These are phyloP conservation scores for Pituophis catenifer DNA, from an alignment of 2,113 vertebrate species.

Conservation along the genomic window DNA sequence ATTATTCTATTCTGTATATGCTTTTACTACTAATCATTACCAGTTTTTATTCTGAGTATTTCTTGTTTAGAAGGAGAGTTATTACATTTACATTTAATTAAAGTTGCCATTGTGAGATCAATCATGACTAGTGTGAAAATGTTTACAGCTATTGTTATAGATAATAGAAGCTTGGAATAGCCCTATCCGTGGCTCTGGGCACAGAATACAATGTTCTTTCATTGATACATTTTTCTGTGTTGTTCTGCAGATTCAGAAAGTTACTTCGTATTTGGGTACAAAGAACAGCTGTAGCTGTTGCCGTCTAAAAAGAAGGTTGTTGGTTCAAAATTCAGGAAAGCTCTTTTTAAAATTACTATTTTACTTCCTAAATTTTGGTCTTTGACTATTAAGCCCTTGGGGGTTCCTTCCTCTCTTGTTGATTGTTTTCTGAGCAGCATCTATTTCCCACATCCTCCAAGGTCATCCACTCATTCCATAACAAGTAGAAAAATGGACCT, in stretches of 20 bases:
- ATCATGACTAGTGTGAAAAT: constrained; percentile 11
- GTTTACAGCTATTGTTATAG: constrained; percentile 27
- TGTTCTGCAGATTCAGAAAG: constrained; percentile 13
- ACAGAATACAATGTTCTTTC: not conserved
- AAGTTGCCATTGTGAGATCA: constrained; percentile 3
- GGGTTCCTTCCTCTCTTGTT: not conserved
- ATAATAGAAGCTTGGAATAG: not conserved
- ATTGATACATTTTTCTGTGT: not conserved
- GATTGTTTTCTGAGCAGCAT: not conserved
- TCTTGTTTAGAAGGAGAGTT: constrained; percentile 25
- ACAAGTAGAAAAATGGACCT: not conserved
- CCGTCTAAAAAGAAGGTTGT: not conserved
- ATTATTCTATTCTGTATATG: constrained; percentile 27
- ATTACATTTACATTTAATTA: constrained; percentile 33
- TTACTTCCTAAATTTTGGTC: not conserved
- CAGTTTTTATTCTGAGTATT: constrained; percentile 15
- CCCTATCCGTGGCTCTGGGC: not conserved
- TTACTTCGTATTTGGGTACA: not conserved
- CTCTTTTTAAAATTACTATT: not conserved
- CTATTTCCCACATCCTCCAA: not conserved
- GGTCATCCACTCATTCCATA: not conserved
- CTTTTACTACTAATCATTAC: constrained; percentile 37
- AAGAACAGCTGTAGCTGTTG: not conserved
- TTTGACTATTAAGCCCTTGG: not conserved
- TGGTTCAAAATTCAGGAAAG: not conserved